These are phyloP conservation scores for Brachycybe producta DNA, from an alignment of 2,888 invertebrate genomes.

Conservation along the genomic window DNA sequence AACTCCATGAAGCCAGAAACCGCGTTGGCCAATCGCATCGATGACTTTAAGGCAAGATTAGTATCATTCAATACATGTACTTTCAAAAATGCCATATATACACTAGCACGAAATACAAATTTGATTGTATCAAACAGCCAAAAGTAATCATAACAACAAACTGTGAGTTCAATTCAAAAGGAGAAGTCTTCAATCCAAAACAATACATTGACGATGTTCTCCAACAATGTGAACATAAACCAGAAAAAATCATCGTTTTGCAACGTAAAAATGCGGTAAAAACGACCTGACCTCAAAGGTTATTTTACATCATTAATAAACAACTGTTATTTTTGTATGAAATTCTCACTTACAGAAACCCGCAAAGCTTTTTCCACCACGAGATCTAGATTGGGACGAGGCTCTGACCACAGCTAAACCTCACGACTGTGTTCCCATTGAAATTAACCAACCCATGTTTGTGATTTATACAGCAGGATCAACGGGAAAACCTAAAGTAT, in stretches of 20 bases:
- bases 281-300: not conserved
- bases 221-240: too few species aligned
- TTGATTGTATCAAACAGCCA: conserved; percentile 39
- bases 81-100: too few species aligned
- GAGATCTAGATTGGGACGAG: not conserved
- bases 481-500: conserved; percentile 54
- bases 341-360: conserved; percentile 36
- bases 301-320: not conserved
- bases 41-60: conserved; percentile 45
- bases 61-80: not conserved
- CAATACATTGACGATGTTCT: too few species aligned
- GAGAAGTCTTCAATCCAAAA: too few species aligned
- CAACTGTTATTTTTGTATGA: not conserved
- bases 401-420: conserved; percentile 50
- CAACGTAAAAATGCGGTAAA: too few species aligned
- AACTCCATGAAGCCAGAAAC: not conserved
- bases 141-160: conserved; percentile 79
- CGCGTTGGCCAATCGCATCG: conserved; percentile 48
- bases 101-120: not conserved
- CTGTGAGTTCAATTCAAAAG: too few species aligned
- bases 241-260: too few species aligned
- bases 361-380: conserved; percentile 30
- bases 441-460: conserved; percentile 79
- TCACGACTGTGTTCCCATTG: conserved; percentile 66
- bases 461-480: conserved; percentile 72